These are phyloP conservation scores for Ameiurus melas DNA, from an alignment of 2,113 vertebrate species.

Conservation along the genomic window DNA sequence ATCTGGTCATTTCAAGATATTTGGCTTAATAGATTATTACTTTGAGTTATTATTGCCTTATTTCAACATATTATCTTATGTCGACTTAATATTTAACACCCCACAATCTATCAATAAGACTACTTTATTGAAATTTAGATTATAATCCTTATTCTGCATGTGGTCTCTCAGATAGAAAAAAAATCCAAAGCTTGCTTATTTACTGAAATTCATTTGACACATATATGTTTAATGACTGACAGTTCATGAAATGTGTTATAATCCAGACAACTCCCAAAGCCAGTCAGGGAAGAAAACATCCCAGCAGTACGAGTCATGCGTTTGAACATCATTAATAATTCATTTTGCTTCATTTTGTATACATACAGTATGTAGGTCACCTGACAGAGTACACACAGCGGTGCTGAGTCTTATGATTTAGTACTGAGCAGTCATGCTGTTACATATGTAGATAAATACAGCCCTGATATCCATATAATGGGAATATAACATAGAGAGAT, in stretches of 20 bases:
- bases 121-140: background rate
- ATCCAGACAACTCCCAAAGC: background rate
- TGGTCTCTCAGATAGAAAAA: background rate
- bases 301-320: background rate
- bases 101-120: background rate
- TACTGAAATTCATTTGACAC: background rate
- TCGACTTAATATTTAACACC: background rate
- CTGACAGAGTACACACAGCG: background rate
- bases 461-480: background rate
- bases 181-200: background rate
- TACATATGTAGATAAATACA: conserved; percentile 41
- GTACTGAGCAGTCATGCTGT: background rate
- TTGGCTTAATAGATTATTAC: background rate
- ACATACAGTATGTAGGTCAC: conserved; percentile 37
- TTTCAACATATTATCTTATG: background rate
- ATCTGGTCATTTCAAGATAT: background rate
- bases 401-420: conserved; percentile 28
- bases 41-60: background rate
- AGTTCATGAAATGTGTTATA: background rate
- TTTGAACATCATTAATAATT: background rate
- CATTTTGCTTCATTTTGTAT: background rate
- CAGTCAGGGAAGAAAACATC: background rate
- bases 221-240: background rate
- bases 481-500: conserved; percentile 19
- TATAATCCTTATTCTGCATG: background rate